Base-by-base conservation (phyloP, 2,797 vertebrate genomes). In the Eidolon dupreanum region DNA sequence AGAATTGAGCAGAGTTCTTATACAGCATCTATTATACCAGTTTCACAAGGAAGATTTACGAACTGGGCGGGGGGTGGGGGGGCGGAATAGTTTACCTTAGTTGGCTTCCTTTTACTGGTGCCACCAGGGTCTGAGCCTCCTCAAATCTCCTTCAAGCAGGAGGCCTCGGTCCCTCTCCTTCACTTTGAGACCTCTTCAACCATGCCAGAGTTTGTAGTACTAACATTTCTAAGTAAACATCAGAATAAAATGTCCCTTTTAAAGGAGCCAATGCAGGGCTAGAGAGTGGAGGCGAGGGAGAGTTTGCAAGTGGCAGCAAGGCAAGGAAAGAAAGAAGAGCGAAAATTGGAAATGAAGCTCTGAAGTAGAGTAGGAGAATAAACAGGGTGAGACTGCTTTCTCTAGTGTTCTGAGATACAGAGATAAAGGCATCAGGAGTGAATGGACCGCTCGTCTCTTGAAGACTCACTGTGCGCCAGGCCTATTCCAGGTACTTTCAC, bases 21-120 rank as follows among this genome's bases (percentile, higher is more conserved):
- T 90, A 97, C 79, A 97, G 96, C 90, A 20, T 51, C 90, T 85
- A 85, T 97, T 98, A 93, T 95, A 68, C 92, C 91, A 59, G 13
- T 38, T 85, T 92, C 94, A 84, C 93, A 91, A 92, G 93, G 59
- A 91, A 83, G 77, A 83, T 94, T 85, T 90, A 90, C 57, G 17
- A 77, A 88, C 43, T 71, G 55, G 49, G n/a, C n/a, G 49, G 55
- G 2, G 28, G 41, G 13, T 15, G 13, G 46, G 46, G 46, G 46
- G 46, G 4, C 15, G 15, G 15, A 15, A 8, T 19, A 36, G 43
- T 88, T 92, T 90, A 89, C 95, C 82, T 63, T 55, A 51, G 61
- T 49, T 94, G 94, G 96, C 93, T 93, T 87, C 77, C 91, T 86
- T 85, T 57, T 7, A 16, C 51, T 43, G 79, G 79, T 77, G 43